Evolutionary conservation across 64 coral and sea anemone genomes (phyloP).

Genomic region (Montipora efflorescens): DNA sequence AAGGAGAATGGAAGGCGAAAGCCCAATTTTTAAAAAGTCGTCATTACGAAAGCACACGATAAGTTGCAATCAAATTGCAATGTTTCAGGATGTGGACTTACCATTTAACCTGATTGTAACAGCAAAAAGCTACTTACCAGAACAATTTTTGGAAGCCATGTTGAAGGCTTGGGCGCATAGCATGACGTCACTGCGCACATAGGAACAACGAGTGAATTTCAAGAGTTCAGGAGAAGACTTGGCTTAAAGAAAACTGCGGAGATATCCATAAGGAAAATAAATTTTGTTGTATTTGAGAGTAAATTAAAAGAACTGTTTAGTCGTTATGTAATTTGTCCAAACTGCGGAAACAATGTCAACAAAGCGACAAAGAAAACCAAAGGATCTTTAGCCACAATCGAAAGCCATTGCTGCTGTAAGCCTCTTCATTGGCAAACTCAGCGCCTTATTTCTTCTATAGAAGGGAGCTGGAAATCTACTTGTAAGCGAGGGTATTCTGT

Average conservation of each 20-base stretch:
- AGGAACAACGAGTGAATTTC: too few relatives aligned
- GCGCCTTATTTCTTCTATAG: not conserved
- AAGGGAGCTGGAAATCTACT: too few relatives aligned
- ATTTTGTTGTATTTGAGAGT: not conserved
- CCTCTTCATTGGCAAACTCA: not conserved
- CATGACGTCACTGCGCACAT: too few relatives aligned
- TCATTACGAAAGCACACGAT: too few relatives aligned
- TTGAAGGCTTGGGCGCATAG: too few relatives aligned
- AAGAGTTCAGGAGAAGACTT: not conserved
- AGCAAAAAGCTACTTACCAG: too few relatives aligned
- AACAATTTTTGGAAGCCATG: too few relatives aligned
- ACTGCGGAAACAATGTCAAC: not conserved
- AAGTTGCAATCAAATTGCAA: too few relatives aligned
- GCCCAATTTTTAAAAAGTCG: too few relatives aligned
- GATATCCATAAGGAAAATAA: not conserved
- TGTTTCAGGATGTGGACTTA: too few relatives aligned
- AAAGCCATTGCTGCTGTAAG: not conserved
- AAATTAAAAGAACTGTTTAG: not conserved
- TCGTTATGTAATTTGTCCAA: not conserved
- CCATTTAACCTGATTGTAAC: too few relatives aligned
- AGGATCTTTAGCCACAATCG: not conserved
- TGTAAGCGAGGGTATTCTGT: not conserved
- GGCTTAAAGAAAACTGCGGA: not conserved
- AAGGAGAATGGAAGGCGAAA: too few relatives aligned
- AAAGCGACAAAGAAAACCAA: not conserved